These are phyloP conservation scores for Dendropsophus ebraccatus DNA, from an alignment of 2,113 vertebrate species.

Conservation along the genomic window DNA sequence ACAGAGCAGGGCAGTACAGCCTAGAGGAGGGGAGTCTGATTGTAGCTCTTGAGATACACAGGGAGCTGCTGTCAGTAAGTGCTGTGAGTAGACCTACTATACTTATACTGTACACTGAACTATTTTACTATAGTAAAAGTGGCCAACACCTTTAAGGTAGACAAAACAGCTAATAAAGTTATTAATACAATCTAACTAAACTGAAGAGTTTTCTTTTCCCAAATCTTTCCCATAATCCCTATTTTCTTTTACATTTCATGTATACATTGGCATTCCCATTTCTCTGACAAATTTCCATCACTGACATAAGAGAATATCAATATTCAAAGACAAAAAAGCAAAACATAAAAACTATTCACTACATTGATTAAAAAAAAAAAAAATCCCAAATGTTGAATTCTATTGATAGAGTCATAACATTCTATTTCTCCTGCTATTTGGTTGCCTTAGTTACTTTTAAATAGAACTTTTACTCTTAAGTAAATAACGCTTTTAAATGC, in stretches of 20 bases:
- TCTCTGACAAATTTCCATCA: constrained; percentile 13
- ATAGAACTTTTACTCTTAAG: constrained; percentile 30
- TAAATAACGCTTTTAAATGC: constrained; percentile 3
- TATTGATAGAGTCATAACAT: background rate
- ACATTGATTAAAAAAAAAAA: background rate
- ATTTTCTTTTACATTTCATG: background rate
- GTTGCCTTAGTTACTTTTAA: constrained; percentile 19
- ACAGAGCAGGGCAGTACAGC: no score
- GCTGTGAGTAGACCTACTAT: no score
- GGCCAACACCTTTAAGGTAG: background rate
- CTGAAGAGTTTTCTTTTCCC: background rate
- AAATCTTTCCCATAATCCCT: constrained; percentile 30
- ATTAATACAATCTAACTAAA: background rate
- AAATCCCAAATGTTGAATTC: background rate
- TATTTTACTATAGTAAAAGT: no score
- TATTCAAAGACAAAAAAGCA: no score
- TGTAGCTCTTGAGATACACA: no score
- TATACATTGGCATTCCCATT: constrained; percentile 22
- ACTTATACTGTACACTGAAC: no score
- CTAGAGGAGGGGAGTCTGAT: no score
- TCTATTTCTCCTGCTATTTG: background rate
- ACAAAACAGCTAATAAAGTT: background rate
- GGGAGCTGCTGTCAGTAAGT: no score
- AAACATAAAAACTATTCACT: background rate
- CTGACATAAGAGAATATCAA: constrained; percentile 1